Base-by-base conservation (phyloP, 2,797 vertebrate species). In the Pseudocheirus occidentalis region DNA sequence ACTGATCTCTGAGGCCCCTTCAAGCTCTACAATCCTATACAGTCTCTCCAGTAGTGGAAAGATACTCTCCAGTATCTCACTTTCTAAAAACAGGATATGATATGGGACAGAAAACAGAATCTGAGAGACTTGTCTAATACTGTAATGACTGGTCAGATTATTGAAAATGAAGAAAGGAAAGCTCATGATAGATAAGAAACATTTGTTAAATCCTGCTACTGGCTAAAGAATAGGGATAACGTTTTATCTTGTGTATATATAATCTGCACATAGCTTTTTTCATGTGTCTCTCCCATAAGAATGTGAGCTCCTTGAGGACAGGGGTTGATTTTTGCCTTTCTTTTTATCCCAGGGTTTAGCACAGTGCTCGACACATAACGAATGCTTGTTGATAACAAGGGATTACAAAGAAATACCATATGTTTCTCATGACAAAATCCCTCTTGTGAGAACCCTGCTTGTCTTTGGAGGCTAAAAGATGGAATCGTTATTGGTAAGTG, bases 381-480 rank as follows among this genome's bases (percentile, higher is more conserved):
- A 87, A 46, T 46, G 73, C 40, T 87, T 87, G 73, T 50, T 87
- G 73, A 87, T 87, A 87, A 87, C 73, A 87, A 50, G 73, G 73
- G 40, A 87, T 87, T 87, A 87, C 11, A 18, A 87, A 87, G 9
- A 87, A 87, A 87, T 28, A 87, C 73, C 73, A 50, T 40, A 50
- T 87, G 73, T 87, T 87, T 87, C 40, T 87, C 73, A 46, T 46
- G 73, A 87, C 73, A 50, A 87, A 27, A 50, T 87, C 40, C 24
- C 73, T 27, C 73, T 46, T 81, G 40, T 28, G 73, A 50, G 40
- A 87, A 50, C 9, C 40, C 40, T 50, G 21, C 40, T 27, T 87
- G 73, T 50, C 40, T 87, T 87, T 87, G 29, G 93, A 90, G 28
- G 34, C 3, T 92, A n/a, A 87, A 50, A 95, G 93, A 94, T 87